Evolutionary conservation across 37 sponge, comb jelly and placozoan species (phyloP).

Genomic region (Hormiphora californensis): DNA sequence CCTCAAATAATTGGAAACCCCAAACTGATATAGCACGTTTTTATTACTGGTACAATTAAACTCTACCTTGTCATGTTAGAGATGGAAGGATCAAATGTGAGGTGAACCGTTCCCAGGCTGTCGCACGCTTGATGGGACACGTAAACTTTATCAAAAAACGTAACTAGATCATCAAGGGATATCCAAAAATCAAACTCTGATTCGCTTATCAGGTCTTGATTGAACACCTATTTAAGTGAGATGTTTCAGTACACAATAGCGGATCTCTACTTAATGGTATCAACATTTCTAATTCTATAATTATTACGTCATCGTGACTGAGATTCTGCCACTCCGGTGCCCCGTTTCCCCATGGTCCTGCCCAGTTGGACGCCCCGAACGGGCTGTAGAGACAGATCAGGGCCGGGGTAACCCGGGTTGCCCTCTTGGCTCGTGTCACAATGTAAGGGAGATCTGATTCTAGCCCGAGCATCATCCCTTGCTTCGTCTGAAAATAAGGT

Average conservation of each 20-base stretch:
- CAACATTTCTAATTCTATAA: too few species aligned
- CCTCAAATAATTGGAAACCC: too few species aligned
- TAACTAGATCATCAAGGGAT: background rate
- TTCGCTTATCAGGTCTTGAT: background rate
- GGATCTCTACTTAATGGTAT: too few species aligned
- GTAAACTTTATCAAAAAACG: background rate
- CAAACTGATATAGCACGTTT: too few species aligned
- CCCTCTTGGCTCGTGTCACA: background rate
- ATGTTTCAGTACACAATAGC: too few species aligned
- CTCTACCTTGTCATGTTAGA: too few species aligned
- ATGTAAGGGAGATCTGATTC: constrained; percentile 10
- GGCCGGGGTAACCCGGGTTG: background rate
- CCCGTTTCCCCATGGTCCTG: constrained; percentile 3
- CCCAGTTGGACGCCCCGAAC: background rate
- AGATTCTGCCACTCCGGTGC: background rate
- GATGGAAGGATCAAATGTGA: too few species aligned
- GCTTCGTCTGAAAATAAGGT: background rate
- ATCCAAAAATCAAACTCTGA: constrained; percentile 28
- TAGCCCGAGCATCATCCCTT: constrained; percentile 23
- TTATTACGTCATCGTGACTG: background rate
- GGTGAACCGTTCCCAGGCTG: background rate
- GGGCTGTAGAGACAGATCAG: constrained; percentile 10
- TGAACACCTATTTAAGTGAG: too few species aligned
- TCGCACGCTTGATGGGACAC: background rate
- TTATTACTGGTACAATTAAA: too few species aligned